Evolutionary conservation across 2,113 vertebrate genomes (phyloP), one percentile per base, ranked within the genome.

Genomic region (Brachyhypopomus gauderio): DNA sequence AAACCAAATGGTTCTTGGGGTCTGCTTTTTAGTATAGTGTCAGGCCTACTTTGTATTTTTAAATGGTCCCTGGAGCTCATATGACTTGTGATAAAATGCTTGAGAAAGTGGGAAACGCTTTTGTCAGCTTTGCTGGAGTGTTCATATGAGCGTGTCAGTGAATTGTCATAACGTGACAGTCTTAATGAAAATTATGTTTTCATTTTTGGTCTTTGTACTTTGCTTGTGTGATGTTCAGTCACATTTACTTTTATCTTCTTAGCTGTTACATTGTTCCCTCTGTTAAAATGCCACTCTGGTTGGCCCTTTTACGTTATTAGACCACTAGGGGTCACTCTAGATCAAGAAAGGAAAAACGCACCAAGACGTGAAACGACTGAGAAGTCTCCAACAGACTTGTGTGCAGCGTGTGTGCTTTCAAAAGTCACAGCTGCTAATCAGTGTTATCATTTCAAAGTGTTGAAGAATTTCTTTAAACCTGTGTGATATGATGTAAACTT

Each of bases 301-400:
- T 58, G 62, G 34, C 63, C 45, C 63, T 59, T 82, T 59, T 82
- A 23, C 56, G 38, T 3, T 76, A 58, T 5, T n/a, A 55, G 55
- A 75, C 78, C 84, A 80, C 81, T 82, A 77, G 84, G 78, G 72
- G 84, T 83, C 81, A 60, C 73, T 74, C 55, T 77, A 60, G 72
- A 64, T 69, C 71, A 83, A 73, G 73, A 38, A 75, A 79, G 22
- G 30, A 9, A 70, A 80, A 27, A 2, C 41, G 12, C 34, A 6
- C 45, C 20, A 9, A 41, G 6, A 23, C 41, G 34, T 41, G 38
- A 70, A 38, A 38, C 66, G 63, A 70, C 19, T 22, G 45, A 48
- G 38, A 41, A 41, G 41, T 41, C 41, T 41, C 41, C 9, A 41
- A 5, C 5, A 41, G 45, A 52, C 30, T 7, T 14, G 45, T 52